phyloP scores from a whole-genome alignment of 2,888 invertebrate genomes.

The Apamea monoglypha region DNA sequence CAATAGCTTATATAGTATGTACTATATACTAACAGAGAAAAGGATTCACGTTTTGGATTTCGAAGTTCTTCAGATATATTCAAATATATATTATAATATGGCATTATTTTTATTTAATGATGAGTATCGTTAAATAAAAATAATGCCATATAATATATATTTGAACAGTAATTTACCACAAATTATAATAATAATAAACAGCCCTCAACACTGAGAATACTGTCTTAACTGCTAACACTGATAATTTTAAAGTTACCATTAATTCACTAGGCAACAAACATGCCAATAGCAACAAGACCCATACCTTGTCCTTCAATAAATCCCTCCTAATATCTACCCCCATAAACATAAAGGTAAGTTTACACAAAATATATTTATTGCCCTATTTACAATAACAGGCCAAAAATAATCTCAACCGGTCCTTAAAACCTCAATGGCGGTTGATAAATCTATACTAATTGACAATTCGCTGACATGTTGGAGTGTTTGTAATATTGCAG shows the following conservation, averaged over 20 bases:
- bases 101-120: too few species aligned
- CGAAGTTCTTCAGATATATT: too few species aligned
- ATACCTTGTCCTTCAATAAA: slow-evolving; percentile 28
- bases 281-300: background rate
- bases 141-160: too few species aligned
- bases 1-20: background rate
- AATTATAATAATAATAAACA: background rate
- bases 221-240: background rate
- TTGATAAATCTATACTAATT: slow-evolving; percentile 63
- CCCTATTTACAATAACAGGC: slow-evolving; percentile 24
- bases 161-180: background rate
- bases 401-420: slow-evolving; percentile 36
- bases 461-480: slow-evolving; percentile 56
- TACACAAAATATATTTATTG: slow-evolving; percentile 45
- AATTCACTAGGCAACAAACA: background rate
- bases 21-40: background rate
- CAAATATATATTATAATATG: too few species aligned
- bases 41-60: background rate
- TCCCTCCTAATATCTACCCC: background rate
- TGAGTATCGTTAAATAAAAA: background rate
- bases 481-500: slow-evolving; percentile 57
- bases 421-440: slow-evolving; percentile 51
- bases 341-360: slow-evolving; percentile 41
- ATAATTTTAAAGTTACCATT: background rate
- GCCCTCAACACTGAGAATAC: background rate